phyloP scores from a whole-genome alignment of 2,797 vertebrate genomes.

The Rhinichthys osculus region DNA sequence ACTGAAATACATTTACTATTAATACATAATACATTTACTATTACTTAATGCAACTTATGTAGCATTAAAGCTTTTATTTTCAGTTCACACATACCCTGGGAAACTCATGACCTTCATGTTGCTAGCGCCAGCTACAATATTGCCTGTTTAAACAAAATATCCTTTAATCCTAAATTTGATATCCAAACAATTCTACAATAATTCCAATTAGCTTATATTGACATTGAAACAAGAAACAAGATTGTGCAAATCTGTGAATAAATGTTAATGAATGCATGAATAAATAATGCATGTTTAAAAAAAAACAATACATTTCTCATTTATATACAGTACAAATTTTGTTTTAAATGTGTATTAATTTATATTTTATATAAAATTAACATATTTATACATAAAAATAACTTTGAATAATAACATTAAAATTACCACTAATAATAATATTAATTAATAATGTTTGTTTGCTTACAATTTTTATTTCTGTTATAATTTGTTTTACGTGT shows the following conservation, averaged over 20 bases:
- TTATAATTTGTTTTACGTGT: not conserved
- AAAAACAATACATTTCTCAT: not conserved
- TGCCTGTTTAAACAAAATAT: not conserved
- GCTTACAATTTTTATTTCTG: too few species aligned
- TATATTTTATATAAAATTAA: not conserved
- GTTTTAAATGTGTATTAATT: not conserved
- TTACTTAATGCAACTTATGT: not conserved
- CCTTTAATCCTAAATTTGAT: not conserved
- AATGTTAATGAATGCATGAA: conserved; percentile 15
- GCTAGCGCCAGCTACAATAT: not conserved
- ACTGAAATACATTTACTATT: not conserved
- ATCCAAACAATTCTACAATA: not conserved
- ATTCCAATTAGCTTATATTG: not conserved
- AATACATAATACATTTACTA: not conserved
- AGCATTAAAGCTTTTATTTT: not conserved
- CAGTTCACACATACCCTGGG: not conserved
- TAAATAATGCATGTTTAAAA: not conserved
- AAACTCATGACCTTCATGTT: not conserved
- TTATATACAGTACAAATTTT: not conserved
- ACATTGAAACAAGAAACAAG: not conserved
- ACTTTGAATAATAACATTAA: too few species aligned
- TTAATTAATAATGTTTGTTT: not conserved
- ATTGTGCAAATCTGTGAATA: conserved; percentile 22
- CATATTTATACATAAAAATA: not conserved
- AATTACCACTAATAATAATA: not conserved